Base-by-base conservation (phyloP, 1,140 invertebrate species). In the Phenacoccus solenopsis region DNA sequence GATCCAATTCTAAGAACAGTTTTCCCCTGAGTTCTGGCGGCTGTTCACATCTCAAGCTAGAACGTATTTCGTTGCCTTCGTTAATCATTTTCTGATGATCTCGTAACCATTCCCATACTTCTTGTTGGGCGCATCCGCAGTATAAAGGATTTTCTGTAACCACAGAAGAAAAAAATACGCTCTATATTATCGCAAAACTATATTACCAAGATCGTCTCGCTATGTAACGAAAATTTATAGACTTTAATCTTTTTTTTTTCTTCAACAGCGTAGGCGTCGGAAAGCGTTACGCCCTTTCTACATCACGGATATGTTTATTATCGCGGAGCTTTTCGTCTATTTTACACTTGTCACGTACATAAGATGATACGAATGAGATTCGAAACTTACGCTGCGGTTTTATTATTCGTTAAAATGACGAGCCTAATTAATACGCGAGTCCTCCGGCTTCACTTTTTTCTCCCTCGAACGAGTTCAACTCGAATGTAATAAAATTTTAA, bases 101-200 rank as follows among this genome's bases (percentile, higher is more conserved):
- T 74, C 87, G 83, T 73, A 93, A 83, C 91, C 91, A 94, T 80
- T 88, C 87, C 90, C 91, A 93, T 13, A 92, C 80, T 74, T 91
- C 88, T 80, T 92, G 88, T 30, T 90, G 86, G 73, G 91, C 88
- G 77, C 91, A 93, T 73, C 86, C 87, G 77, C 90, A 93, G 70
- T 87, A 84, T 70, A 92, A 79, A 32, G 91, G 91, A 80, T 94
- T 93, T 75, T 90, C 90, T 94, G 81, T 0, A 72, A 70, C 64
- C n/a, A n/a, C n/a, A 49, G 20, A 49, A 49, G 16, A 49, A 49
- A 49, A 2, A 49, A 49, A 4, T 16, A 49, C 38, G 20, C n/a
- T n/a, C n/a, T n/a, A n/a, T n/a, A n/a, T n/a, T n/a, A n/a, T n/a
- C n/a, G 20, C 38, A 49, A 49, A 49, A 49, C 38, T 2, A 49